Conservation (phyloP, 1,140 invertebrate species). For the Drosophila ogumai region DNA sequence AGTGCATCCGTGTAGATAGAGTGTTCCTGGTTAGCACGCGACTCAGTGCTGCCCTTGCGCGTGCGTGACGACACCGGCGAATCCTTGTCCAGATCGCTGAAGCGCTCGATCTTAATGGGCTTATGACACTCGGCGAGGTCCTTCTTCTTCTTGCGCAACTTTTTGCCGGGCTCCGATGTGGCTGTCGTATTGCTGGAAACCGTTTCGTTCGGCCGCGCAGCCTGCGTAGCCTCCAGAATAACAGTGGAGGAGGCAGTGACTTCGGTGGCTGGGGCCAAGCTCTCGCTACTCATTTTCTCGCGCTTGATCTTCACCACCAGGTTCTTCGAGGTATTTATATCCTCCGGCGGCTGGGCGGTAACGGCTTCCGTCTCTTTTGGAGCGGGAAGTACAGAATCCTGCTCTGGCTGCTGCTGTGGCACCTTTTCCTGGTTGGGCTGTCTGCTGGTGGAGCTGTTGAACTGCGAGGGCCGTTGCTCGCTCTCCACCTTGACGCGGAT, state of each 20-base stretch:
- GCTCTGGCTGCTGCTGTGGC: background rate
- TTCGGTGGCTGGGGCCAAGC: background rate
- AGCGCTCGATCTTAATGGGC: conserved; percentile 79
- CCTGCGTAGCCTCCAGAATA: conserved; percentile 25
- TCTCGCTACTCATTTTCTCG: conserved; percentile 64
- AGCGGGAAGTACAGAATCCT: background rate
- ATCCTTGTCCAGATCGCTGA: conserved; percentile 65
- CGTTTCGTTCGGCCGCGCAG: conserved; percentile 38
- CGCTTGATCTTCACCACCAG: conserved; percentile 68
- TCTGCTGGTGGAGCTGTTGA: conserved; percentile 7
- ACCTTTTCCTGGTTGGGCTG: background rate
- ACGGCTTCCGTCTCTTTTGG: background rate
- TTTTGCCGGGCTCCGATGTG: conserved; percentile 40
- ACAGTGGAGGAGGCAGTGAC: conserved; percentile 11
- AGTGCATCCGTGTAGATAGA: conserved; percentile 80
- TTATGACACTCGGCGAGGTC: conserved; percentile 39
- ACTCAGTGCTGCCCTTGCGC: conserved; percentile 52
- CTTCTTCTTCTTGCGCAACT: conserved; percentile 64
- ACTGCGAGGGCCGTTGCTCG: conserved; percentile 71
- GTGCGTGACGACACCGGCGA: conserved; percentile 65
- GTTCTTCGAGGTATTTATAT: background rate
- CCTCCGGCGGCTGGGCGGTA: background rate
- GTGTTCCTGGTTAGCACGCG: conserved; percentile 41
- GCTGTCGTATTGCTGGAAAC: conserved; percentile 37
- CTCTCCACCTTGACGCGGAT: conserved; percentile 66